Conservation (phyloP, 2,797 vertebrate genomes). For the Yasuhikotakia modesta region DNA sequence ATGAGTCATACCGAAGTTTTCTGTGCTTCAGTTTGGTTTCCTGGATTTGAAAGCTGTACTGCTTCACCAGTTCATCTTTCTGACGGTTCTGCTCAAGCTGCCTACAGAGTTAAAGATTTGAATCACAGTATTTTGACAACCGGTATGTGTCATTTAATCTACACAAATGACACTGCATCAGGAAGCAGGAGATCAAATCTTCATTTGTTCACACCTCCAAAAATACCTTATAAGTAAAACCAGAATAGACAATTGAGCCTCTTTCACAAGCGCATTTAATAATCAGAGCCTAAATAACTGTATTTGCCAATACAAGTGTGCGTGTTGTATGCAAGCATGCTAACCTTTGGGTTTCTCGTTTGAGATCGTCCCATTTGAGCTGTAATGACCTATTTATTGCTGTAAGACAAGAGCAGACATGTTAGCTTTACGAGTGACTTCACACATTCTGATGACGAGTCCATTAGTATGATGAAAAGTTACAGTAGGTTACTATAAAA, state of each 20-base stretch:
- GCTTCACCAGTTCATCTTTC: slow-evolving; percentile 69
- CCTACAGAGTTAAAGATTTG: slow-evolving; percentile 60
- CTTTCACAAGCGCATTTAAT: no score
- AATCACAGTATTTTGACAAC: not conserved
- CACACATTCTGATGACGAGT: not conserved
- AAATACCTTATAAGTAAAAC: not conserved
- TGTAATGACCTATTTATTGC: slow-evolving; percentile 70
- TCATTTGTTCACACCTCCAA: not conserved
- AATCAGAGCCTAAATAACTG: no score
- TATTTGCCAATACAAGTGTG: not conserved
- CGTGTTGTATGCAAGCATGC: not conserved
- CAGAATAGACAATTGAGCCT: no score
- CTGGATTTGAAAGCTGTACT: slow-evolving; percentile 77
- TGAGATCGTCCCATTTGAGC: slow-evolving; percentile 72
- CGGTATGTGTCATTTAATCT: not conserved
- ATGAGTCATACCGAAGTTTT: slow-evolving; percentile 71
- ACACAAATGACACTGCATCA: not conserved
- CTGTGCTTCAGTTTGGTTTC: slow-evolving; percentile 75
- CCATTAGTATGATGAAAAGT: not conserved
- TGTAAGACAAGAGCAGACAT: slow-evolving; percentile 43
- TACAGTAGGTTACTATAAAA: not conserved
- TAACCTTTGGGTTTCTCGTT: slow-evolving; percentile 71
- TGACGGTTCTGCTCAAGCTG: slow-evolving; percentile 67
- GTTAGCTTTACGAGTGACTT: slow-evolving; percentile 16
- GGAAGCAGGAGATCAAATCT: not conserved